Percentiles rank a stretch among this genome's conserved stretches.
phyloP scores from a whole-genome alignment of 1,140 invertebrate genomes.

The Drosophila persimilis region DNA sequence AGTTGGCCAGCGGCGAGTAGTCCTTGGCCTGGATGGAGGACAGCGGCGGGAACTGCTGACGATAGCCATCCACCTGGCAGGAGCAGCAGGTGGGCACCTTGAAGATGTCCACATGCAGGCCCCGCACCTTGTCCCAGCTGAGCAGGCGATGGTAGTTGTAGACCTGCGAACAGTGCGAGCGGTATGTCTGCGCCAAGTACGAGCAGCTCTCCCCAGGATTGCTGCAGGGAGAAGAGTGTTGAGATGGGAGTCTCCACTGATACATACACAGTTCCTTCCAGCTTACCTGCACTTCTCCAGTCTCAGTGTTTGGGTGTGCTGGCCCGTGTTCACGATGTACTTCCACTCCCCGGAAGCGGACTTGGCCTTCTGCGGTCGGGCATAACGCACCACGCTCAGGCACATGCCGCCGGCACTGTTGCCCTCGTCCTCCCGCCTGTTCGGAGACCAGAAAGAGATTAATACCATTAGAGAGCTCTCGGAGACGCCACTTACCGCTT shows the following conservation, averaged over 20 bases:
- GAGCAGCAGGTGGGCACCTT: conserved; percentile 94
- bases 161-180: conserved; percentile 92
- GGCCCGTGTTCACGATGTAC: conserved; percentile 93
- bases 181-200: conserved; percentile 91
- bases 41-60: conserved; percentile 86
- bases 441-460: neutral
- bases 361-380: conserved; percentile 90
- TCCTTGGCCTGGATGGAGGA: conserved; percentile 68
- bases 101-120: conserved; percentile 94
- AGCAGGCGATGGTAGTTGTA: conserved; percentile 94
- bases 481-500: conserved; percentile 61
- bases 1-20: conserved; percentile 49
- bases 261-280: too few relatives aligned
- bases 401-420: conserved; percentile 87
- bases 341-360: conserved; percentile 93
- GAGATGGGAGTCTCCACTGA: too few relatives aligned
- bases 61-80: conserved; percentile 91
- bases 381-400: conserved; percentile 92
- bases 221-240: conserved; percentile 83
- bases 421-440: conserved; percentile 85
- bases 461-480: neutral
- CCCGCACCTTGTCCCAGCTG: conserved; percentile 91
- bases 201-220: conserved; percentile 89
- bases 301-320: conserved; percentile 92
- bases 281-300: conserved; percentile 92